Base-by-base conservation (phyloP, 2,113 vertebrate species). In the Pelodiscus sinensis region DNA sequence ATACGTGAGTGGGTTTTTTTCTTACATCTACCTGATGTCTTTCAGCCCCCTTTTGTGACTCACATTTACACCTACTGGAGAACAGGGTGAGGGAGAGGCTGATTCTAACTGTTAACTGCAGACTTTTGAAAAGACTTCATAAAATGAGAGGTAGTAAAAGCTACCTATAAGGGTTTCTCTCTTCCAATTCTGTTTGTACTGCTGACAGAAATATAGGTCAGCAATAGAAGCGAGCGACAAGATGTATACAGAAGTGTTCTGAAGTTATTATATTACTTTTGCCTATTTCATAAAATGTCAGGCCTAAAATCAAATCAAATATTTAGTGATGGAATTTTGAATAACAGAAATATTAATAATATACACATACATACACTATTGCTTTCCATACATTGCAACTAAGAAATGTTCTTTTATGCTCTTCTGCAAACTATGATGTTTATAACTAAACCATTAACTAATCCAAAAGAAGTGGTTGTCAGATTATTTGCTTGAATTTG, bases 191-290 rank as follows among this genome's bases (percentile, higher is more conserved):
- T 8, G 81, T 87, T 82, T 84, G 68, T 60, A 31, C 38, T 79
- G 13, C 51, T 85, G 84, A 85, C 56, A 90, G 22, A 95, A 96
- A 90, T 68, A 13, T 92, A 90, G 84, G 93, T 95, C 92, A 94
- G 50, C 78, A 19, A 79, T 52, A 87, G 79, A 94, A 90, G 78
- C 35, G 52, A 71, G 12, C 21, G 89, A 65, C 58, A 89, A 22
- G 5, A 87, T 54, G 11, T 91, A 87, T 85, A 85, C 81, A 82
- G n/a, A 81, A 56, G 56, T 92, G 25, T 13, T 92, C 89, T 84
- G 81, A 89, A 81, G 91, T 60, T 91, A 92, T 0, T 68, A n/a
- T 77, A 24, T 44, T 50, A 50, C 38, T 50, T 77, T 77, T 77
- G 38, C 44, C 24, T 77, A 25, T 77, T 77, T 77, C 38, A 77